These are phyloP conservation scores for Hemiscyllium ocellatum DNA, from an alignment of 2,113 vertebrate species.

Conservation along the genomic window DNA sequence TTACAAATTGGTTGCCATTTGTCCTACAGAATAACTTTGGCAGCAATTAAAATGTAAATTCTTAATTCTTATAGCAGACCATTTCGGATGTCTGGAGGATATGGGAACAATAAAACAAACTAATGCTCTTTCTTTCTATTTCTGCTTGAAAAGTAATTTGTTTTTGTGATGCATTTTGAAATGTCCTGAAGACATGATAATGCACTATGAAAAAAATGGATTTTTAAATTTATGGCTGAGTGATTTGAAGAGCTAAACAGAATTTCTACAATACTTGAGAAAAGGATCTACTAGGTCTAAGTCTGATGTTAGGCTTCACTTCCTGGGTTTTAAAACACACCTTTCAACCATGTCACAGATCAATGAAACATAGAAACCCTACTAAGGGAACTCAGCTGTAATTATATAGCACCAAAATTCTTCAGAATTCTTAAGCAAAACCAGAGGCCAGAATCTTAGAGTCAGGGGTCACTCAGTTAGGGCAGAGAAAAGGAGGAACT, in stretches of 20 bases:
- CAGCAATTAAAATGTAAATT: background rate
- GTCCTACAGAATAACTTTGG: background rate
- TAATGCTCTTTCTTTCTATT: background rate
- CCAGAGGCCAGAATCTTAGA: no score
- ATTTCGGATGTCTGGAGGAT: background rate
- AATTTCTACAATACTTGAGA: background rate
- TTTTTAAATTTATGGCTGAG: background rate
- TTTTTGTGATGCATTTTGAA: background rate
- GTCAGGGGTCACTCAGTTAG: no score
- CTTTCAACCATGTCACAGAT: background rate
- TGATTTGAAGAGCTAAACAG: background rate
- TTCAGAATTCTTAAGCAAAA: no score
- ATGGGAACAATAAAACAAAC: background rate
- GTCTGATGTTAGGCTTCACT: background rate
- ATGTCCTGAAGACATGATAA: background rate
- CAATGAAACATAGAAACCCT: no score
- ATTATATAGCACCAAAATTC: no score
- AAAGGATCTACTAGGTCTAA: background rate
- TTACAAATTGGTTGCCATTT: background rate
- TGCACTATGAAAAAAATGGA: background rate
- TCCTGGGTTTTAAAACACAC: background rate
- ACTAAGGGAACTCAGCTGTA: no score
- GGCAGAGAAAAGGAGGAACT: no score
- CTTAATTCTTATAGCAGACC: background rate
- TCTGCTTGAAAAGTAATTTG: background rate